Conservation (phyloP, 1,140 invertebrate genomes). For the Apis dorsata region DNA sequence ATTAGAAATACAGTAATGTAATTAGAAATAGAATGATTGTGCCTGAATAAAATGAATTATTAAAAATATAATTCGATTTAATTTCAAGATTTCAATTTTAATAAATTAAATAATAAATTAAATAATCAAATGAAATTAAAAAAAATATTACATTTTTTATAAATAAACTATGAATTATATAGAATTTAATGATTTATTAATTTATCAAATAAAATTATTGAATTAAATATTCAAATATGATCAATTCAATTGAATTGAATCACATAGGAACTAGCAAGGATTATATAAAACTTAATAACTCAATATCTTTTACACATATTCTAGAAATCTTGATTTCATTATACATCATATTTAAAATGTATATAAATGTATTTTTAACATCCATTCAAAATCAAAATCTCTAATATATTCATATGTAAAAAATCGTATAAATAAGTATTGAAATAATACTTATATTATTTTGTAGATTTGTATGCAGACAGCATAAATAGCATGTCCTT, state of each 20-base stretch:
- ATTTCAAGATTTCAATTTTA: no score
- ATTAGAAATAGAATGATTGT: background rate
- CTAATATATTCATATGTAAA: no score
- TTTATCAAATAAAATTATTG: background rate
- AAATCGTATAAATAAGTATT: background rate
- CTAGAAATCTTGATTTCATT: no score
- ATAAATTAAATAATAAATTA: background rate
- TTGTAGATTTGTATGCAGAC: background rate
- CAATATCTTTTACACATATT: no score
- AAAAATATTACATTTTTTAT: no score
- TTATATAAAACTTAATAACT: background rate
- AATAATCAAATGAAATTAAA: background rate
- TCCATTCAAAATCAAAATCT: no score
- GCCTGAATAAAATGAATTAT: background rate
- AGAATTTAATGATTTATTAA: background rate
- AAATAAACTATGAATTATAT: no score
- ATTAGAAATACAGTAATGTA: no score
- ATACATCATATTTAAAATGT: no score
- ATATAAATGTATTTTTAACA: no score
- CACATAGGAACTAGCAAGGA: background rate
- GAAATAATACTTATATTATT: background rate
- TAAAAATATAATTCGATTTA: background rate
- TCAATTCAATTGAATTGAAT: background rate
- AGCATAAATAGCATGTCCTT: constrained; percentile 15
- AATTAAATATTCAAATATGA: background rate